Evolutionary conservation across 1,140 invertebrate species (phyloP), one percentile per base, ranked within the genome.

Genomic region (Heliconius hewitsoni): DNA sequence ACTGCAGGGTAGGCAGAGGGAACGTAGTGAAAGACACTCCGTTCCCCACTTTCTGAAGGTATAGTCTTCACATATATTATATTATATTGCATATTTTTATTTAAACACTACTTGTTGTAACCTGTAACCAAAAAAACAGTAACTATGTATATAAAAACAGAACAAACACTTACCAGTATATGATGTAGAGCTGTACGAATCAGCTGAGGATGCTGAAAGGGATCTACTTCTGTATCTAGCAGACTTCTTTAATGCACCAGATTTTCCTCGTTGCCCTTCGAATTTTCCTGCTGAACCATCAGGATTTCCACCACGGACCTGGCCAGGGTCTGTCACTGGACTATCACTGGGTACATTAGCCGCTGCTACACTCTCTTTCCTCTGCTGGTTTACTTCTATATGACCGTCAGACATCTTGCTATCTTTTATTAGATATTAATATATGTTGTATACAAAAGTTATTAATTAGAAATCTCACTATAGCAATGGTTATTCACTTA

Each of bases 141-240:
- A 66, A n/a, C 13, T 66, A 30, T 46, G 27, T 8, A 66, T 30
- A 39, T n/a, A 27, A 50, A 18, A 30, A 57, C 42, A 57, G n/a
- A 2, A 23, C n/a, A 11, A n/a, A 55, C 42, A 90, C 89, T 91
- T 79, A 95, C 94, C 94, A 71, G 94, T 95, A 82, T 95, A 95
- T 3, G 94, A 95, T 34, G 94, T 97, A 81, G 98, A 98, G 91
- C 98, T 98, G 94, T 98, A 98, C 42, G 98, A 98, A 91, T 98
- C 98, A 57, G 98, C 98, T 55, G 98, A 98, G 23, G 98, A 98
- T n/a, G 98, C 98, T 50, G 98, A 98, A 8, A 98, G 94, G 0
- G 98, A 98, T 66, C 98, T 96, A 91, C 97, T 98, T 71, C 98
- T 95, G 89, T 98, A 98, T 60, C 98, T 95, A 82, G 97, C 97